Conservation (phyloP, 2,888 invertebrate genomes). For the Mechanitis messenoides region DNA sequence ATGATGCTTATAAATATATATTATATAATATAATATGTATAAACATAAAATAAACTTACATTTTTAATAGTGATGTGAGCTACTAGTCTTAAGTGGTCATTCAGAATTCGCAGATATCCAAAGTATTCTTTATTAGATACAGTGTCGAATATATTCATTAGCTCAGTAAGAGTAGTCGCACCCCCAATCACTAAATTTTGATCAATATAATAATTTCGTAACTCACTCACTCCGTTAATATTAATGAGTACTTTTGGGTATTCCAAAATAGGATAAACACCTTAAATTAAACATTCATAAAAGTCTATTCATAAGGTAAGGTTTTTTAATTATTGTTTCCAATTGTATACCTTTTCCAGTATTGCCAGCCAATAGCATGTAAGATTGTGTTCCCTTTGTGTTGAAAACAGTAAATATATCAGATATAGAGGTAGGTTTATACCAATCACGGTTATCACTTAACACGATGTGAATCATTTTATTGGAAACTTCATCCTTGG, state of each 20-base stretch:
- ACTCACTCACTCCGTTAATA: constrained; percentile 73
- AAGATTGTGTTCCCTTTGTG: constrained; percentile 51
- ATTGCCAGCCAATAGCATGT: constrained; percentile 81
- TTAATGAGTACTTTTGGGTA: constrained; percentile 78
- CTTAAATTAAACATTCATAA: constrained; percentile 42
- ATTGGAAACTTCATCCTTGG: constrained; percentile 33
- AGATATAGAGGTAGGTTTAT: constrained; percentile 61
- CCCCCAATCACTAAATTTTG: constrained; percentile 74
- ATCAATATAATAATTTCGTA: constrained; percentile 59
- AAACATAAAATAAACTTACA: constrained; percentile 57
- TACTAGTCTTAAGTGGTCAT: constrained; percentile 79
- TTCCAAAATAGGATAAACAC: constrained; percentile 55
- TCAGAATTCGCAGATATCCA: constrained; percentile 74
- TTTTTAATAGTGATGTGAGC: constrained; percentile 84
- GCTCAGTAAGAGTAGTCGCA: constrained; percentile 70
- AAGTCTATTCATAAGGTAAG: too few species aligned
- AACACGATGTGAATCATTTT: constrained; percentile 36
- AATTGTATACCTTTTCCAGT: constrained; percentile 77
- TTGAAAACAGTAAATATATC: constrained; percentile 64
- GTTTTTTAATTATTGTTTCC: too few species aligned
- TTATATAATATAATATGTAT: background rate
- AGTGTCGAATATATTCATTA: constrained; percentile 63
- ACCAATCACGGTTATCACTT: constrained; percentile 63
- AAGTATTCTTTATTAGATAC: constrained; percentile 59
- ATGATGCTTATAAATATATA: too few species aligned